phyloP scores from a whole-genome alignment of 2,888 invertebrate genomes.

The Dyspetes luteomarginatus region DNA sequence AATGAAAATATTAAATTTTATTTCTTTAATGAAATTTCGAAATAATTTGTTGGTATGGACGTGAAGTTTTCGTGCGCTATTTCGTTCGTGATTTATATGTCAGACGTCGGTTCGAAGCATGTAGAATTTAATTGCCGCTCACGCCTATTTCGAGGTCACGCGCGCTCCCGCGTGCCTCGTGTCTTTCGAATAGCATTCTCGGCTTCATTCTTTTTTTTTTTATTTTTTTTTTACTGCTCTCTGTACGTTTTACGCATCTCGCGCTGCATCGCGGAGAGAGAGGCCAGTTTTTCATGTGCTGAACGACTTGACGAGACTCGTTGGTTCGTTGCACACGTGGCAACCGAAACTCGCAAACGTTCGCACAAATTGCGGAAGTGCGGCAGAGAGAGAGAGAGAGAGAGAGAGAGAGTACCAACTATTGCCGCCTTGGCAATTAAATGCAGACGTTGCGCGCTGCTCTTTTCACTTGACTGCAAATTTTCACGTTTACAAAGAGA shows the following conservation, averaged over 20 bases:
- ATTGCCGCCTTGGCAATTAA: no score
- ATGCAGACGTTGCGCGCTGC: no score
- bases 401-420: no score
- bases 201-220: background rate
- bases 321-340: no score
- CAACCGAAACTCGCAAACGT: background rate
- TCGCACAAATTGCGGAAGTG: no score
- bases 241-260: background rate
- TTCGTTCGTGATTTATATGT: constrained; percentile 23
- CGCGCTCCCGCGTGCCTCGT: constrained; percentile 28
- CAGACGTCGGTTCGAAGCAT: constrained; percentile 30
- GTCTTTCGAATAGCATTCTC: constrained; percentile 37
- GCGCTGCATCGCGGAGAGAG: background rate
- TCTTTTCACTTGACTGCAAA: no score
- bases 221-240: background rate
- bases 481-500: no score
- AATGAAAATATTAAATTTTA: no score
- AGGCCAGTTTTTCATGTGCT: constrained; percentile 8
- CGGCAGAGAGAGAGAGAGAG: no score
- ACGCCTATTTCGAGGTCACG: constrained; percentile 59
- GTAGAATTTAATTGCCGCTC: constrained; percentile 58
- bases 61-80: no score
- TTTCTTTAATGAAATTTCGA: background rate
- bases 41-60: constrained; percentile 4
- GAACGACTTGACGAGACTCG: no score